Conservation (phyloP, 2,797 vertebrate species). For the Sebastes itinus region DNA sequence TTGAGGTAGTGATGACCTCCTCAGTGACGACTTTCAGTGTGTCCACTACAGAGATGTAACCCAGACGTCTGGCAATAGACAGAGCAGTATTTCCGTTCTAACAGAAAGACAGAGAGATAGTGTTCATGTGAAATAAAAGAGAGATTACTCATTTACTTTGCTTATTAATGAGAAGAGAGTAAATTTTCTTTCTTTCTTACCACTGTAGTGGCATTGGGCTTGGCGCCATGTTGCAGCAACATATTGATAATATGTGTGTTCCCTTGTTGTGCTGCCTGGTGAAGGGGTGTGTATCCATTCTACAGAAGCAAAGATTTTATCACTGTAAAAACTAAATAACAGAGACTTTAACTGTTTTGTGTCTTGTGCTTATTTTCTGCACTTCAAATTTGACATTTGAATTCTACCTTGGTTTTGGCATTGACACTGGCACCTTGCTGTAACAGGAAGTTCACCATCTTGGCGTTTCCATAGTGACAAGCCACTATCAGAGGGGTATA, state of each 20-base stretch:
- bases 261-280: conserved; percentile 96
- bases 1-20: conserved; percentile 94
- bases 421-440: conserved; percentile 92
- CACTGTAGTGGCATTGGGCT: conserved; percentile 91
- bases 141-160: neutral
- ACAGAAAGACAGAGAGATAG: conserved; percentile 1
- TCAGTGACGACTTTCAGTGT: conserved; percentile 96
- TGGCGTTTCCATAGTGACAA: conserved; percentile 97
- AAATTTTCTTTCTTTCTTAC: conserved; percentile 82
- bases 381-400: neutral
- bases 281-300: conserved; percentile 95
- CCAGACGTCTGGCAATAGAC: conserved; percentile 94
- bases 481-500: conserved; percentile 97
- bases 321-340: neutral
- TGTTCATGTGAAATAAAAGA: neutral
- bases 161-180: neutral
- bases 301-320: conserved; percentile 41
- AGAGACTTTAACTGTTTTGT: neutral
- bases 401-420: conserved; percentile 91
- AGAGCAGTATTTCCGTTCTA: conserved; percentile 99
- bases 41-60: conserved; percentile 98
- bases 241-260: conserved; percentile 84
- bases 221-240: conserved; percentile 92
- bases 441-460: conserved; percentile 95
- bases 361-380: neutral